Conservation (phyloP, 2,797 vertebrate genomes). For the Streptopelia turtur region DNA sequence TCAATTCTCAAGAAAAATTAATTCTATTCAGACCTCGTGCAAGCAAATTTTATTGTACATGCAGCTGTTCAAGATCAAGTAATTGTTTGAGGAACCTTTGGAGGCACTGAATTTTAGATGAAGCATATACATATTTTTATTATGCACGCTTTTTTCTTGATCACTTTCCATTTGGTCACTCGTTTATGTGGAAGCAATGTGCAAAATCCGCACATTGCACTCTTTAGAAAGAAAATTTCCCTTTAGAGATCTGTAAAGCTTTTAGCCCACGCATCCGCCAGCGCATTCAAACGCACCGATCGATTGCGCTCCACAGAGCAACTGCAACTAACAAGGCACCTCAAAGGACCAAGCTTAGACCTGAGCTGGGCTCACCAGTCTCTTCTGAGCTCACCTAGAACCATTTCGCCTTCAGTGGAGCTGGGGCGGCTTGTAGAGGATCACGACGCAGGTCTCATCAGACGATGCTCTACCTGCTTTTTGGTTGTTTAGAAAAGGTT, state of each 20-base stretch:
- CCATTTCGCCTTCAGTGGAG: background rate
- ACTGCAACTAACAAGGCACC: background rate
- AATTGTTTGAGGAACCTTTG: constrained; percentile 66
- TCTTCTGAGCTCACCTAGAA: background rate
- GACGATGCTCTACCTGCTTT: background rate
- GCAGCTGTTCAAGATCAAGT: constrained; percentile 69
- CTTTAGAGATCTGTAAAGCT: background rate
- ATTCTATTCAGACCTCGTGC: constrained; percentile 40
- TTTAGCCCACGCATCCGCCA: background rate
- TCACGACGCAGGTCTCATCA: background rate
- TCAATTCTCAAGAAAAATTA: constrained; percentile 28
- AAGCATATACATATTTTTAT: constrained; percentile 54
- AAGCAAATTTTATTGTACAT: constrained; percentile 55
- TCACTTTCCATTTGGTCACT: constrained; percentile 65
- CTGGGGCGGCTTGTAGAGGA: background rate
- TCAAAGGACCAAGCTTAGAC: background rate
- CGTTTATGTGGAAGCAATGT: constrained; percentile 37
- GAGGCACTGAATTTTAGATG: constrained; percentile 58
- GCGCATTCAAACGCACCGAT: background rate
- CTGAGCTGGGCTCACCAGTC: background rate
- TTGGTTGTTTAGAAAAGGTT: background rate
- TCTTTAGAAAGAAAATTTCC: constrained; percentile 7
- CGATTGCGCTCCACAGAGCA: background rate
- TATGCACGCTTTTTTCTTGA: constrained; percentile 54
- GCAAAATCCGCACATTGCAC: constrained; percentile 56